These are phyloP conservation scores for Aphyosemion australe DNA, from an alignment of 2,113 vertebrate genomes.

Conservation along the genomic window DNA sequence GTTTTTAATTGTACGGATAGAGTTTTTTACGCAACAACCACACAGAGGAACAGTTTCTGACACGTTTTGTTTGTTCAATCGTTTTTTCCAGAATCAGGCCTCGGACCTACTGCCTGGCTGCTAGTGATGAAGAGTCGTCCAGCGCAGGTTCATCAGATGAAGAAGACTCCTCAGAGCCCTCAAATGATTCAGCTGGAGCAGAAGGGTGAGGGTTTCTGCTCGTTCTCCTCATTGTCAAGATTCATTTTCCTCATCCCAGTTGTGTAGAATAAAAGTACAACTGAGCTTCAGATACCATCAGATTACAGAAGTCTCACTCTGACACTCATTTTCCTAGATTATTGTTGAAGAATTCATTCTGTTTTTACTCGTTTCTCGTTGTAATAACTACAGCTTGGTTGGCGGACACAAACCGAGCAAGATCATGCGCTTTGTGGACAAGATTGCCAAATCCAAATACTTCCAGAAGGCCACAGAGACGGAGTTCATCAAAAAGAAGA, in stretches of 20 bases:
- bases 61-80: not conserved
- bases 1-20: too few relatives aligned
- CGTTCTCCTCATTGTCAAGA: not conserved
- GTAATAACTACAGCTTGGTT: conserved; percentile 75
- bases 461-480: conserved; percentile 98
- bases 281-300: too few relatives aligned
- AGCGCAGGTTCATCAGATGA: conserved; percentile 97
- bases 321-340: too few relatives aligned
- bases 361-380: not conserved
- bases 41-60: too few relatives aligned
- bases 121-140: conserved; percentile 97
- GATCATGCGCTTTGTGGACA: conserved; percentile 97
- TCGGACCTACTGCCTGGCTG: conserved; percentile 91
- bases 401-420: conserved; percentile 91
- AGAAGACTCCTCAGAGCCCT: conserved; percentile 88
- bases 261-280: too few relatives aligned
- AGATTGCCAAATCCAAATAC: conserved; percentile 97
- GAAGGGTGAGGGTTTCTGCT: conserved; percentile 82
- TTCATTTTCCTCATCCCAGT: not conserved
- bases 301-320: too few relatives aligned
- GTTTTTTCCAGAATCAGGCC: conserved; percentile 81
- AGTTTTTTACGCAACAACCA: too few relatives aligned
- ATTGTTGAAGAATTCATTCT: not conserved
- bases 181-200: conserved; percentile 80
- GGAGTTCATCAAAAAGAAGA: conserved; percentile 98